A percentile compares a stretch with the other conserved stretches of the same genome.
phyloP scores from a whole-genome alignment of 1,140 invertebrate species.

The Ceratina calcarata region DNA sequence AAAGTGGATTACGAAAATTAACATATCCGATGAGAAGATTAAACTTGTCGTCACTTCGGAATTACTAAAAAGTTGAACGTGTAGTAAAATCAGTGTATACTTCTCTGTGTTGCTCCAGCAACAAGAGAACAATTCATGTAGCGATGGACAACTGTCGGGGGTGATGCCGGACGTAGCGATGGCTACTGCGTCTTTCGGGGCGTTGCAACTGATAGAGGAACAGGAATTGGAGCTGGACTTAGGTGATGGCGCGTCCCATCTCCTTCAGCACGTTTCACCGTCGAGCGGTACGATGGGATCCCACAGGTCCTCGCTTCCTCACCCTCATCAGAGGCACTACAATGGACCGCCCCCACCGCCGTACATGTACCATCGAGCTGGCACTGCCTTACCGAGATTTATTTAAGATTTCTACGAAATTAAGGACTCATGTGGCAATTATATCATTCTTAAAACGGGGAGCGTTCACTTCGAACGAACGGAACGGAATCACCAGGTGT shows the following conservation, averaged over 20 bases:
- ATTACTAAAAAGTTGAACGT: too few relatives aligned
- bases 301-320: slow-evolving; percentile 72
- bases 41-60: too few relatives aligned
- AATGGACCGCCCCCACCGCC: slow-evolving; percentile 72
- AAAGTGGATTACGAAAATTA: too few relatives aligned
- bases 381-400: slow-evolving; percentile 75
- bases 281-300: slow-evolving; percentile 66
- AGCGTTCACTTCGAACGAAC: slow-evolving; percentile 10
- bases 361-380: slow-evolving; percentile 76
- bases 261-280: slow-evolving; percentile 73
- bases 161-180: slow-evolving; percentile 95
- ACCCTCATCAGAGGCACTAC: slow-evolving; percentile 76
- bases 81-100: neutral
- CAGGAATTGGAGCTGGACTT: slow-evolving; percentile 86
- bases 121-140: slow-evolving; percentile 83
- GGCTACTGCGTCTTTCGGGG: slow-evolving; percentile 88
- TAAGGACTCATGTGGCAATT: slow-evolving; percentile 52
- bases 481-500: slow-evolving; percentile 18
- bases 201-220: slow-evolving; percentile 86
- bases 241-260: slow-evolving; percentile 87
- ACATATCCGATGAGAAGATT: too few relatives aligned
- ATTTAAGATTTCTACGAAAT: slow-evolving; percentile 72
- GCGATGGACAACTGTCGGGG: slow-evolving; percentile 87
- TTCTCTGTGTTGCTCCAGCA: slow-evolving; percentile 64
- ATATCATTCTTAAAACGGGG: neutral